Conservation (phyloP, 2,113 vertebrate species). For the Tragelaphus scriptus region DNA sequence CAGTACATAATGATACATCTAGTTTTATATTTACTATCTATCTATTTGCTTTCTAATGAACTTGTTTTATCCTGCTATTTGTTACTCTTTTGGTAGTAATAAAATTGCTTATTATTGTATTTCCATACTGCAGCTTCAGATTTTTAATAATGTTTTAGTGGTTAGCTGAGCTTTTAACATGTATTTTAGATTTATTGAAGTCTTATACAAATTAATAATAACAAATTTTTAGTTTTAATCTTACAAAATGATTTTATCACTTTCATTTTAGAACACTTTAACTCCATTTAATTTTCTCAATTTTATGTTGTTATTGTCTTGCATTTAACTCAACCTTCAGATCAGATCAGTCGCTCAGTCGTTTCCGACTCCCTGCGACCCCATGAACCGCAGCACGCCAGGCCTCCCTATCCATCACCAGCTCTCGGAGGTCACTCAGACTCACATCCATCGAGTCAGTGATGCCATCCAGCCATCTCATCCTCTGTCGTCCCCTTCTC, state of each 20-base stretch:
- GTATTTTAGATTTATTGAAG: not conserved
- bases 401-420: too few relatives aligned
- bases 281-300: not conserved
- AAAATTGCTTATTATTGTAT: not conserved
- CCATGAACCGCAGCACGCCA: too few relatives aligned
- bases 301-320: not conserved
- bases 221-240: not conserved
- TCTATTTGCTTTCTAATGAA: not conserved
- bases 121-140: not conserved
- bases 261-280: constrained; percentile 9
- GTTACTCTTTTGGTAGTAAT: not conserved
- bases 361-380: too few relatives aligned
- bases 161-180: not conserved
- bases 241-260: not conserved
- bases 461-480: too few relatives aligned
- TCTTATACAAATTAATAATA: not conserved
- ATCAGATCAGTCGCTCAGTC: too few relatives aligned
- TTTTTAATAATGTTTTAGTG: not conserved
- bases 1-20: not conserved
- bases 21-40: not conserved
- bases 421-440: too few relatives aligned
- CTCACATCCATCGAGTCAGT: too few relatives aligned
- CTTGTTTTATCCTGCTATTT: not conserved
- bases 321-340: not conserved
- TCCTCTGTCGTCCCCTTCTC: too few relatives aligned